Evolutionary conservation across 2,113 vertebrate genomes (phyloP), one percentile per base, ranked within the genome.

Genomic region (Marmota monax): DNA sequence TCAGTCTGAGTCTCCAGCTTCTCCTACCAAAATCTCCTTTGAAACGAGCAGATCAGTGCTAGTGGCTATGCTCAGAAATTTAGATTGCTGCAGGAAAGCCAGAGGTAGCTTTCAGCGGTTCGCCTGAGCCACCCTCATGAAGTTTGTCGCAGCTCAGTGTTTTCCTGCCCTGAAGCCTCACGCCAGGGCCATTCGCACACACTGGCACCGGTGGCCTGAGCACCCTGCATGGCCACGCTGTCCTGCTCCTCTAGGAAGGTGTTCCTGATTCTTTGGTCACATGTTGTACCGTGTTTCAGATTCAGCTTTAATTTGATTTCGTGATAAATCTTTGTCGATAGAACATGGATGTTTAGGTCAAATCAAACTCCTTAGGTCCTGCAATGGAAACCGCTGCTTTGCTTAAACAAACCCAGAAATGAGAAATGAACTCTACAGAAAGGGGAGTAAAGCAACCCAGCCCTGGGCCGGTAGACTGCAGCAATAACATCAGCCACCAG

Each of bases 221-320:
- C 34, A 29, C 29, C 27, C 14, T 85, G 91, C 94, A 83, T 77
- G 95, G 76, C 96, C 87, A 90, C 96, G 96, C 97, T 90, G 77
- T 96, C 94, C 85, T 4, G 18, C 86, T 96, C 98, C 88, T 95
- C 98, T 93, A 92, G 97, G 96, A 88, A 97, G 82, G 92, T 97
- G 96, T 96, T 87, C 73, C 88, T 96, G 97, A 69, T 96, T 95
- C 37, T 34, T 56, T 0, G 39, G 65, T 61, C 84, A 98, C 96
- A 84, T 61, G 88, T 32, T 13, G 12, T 11, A 0, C 88, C 87
- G 56, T 96, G 92, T 79, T 96, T 76, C 88, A 93, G 45, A 70
- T 94, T 95, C 76, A 96, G 90, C 78, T 97, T 97, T 94, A 96
- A 98, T 96, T 37, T 80, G 37, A 7, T 58, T 87, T 92, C 34